Evolutionary conservation across 2,888 invertebrate species (phyloP), one percentile per base, ranked within the genome.

Genomic region (Spatulosminthurus flaviceps): DNA sequence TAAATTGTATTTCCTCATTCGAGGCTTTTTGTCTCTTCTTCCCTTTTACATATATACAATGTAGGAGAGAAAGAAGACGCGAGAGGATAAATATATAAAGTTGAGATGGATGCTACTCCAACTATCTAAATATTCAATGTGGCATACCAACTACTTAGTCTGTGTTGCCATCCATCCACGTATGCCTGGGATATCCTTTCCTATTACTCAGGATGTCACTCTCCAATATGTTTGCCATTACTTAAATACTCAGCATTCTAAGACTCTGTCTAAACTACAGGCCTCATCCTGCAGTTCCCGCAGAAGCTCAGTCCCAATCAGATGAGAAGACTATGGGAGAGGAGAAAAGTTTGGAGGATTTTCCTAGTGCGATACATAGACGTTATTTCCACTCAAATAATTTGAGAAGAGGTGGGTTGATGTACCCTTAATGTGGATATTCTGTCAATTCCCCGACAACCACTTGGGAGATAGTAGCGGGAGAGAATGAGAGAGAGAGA

Each of bases 1-100:
- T 75, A 75, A 75, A 75, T 75, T 75, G 64, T 75, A 66, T 75
- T 75, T 75, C 75, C 75, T 75, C 66, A 75, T 75, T 75, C 64
- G 21, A 64, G 41, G 51, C 43, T 72, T 26, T 75, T 34, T 64
- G 41, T 75, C 60, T 24, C 26, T 19, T 19, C 51, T 51, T n/a
- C n/a, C 51, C 51, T 51, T 51, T 51, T 51, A 51, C 51, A 19
- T 51, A n/a, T n/a, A n/a, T n/a, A n/a, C n/a, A n/a, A n/a, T n/a
- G n/a, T n/a, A n/a, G 51, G 51, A 51, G 51, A 19, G 16, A 2
- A 19, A 51, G 7, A 51, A 51, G 16, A 13, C 2, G n/a, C n/a
- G 19, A 41, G 41, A 51, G 34, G 34, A 34, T 34, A 34, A 34
- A 34, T 34, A 34, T 34, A 34, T 34, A 4, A 34, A 34, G 34